Evolutionary conservation across 2,113 vertebrate species (phyloP).

Genomic region (Condylura cristata): DNA sequence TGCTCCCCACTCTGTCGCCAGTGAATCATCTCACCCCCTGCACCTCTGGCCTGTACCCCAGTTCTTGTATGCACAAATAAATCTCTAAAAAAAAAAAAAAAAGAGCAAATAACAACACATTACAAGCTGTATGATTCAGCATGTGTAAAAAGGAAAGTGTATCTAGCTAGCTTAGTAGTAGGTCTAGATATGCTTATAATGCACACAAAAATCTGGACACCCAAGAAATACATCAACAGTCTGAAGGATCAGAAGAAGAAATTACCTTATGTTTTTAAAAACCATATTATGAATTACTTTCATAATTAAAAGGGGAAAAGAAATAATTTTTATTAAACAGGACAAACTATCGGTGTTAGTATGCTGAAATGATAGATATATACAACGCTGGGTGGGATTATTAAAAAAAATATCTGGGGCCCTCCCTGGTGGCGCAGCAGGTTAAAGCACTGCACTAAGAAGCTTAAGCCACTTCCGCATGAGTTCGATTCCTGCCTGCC

Average conservation of each 20-base stretch:
- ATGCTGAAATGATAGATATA: neutral
- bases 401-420: no score
- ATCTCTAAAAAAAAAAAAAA: no score
- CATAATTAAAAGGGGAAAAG: slow-evolving; percentile 32
- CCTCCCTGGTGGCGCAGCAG: no score
- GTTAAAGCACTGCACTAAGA: no score
- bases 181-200: neutral
- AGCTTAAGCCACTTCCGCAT: no score
- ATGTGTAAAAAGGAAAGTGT: neutral
- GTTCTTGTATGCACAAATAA: no score
- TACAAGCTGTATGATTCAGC: neutral
- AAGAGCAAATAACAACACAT: neutral
- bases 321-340: slow-evolving; percentile 24
- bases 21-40: no score
- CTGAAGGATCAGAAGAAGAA: neutral
- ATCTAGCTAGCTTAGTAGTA: neutral
- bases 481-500: no score
- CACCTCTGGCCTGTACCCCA: no score
- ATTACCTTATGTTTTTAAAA: neutral
- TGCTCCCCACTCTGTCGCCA: no score
- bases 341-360: neutral
- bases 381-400: neutral
- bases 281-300: no score
- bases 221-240: neutral
- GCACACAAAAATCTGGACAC: neutral